Conservation (phyloP, 2,888 invertebrate genomes). For the Harpalus rufipes region DNA sequence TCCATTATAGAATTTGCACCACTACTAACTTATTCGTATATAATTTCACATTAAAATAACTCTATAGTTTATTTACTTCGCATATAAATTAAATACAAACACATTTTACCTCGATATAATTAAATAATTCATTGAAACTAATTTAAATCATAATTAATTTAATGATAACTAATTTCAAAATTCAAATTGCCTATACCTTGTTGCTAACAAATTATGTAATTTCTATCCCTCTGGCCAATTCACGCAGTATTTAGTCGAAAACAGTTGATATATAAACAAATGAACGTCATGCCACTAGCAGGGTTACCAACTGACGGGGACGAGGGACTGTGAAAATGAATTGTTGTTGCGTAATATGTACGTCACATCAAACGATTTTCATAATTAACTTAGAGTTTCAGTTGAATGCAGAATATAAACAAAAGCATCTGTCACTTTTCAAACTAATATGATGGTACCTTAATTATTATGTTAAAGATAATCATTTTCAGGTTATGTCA, state of each 20-base stretch:
- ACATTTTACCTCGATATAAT: neutral
- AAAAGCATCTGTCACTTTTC: conserved; percentile 5
- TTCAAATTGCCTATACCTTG: neutral
- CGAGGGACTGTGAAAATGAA: conserved; percentile 14
- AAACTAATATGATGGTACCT: conserved; percentile 1
- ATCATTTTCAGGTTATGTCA: conserved; percentile 9
- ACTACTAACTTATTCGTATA: no score
- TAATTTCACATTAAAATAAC: neutral
- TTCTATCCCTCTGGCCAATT: conserved; percentile 12
- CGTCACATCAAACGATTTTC: conserved; percentile 14
- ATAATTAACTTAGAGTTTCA: conserved; percentile 1
- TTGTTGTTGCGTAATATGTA: conserved; percentile 7
- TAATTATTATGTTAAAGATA: neutral
- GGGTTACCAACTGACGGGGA: neutral
- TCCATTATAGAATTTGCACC: no score
- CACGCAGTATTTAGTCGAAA: conserved; percentile 19
- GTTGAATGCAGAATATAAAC: neutral
- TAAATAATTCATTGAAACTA: neutral
- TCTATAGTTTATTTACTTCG: neutral
- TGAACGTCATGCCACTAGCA: neutral
- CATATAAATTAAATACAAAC: conserved; percentile 12
- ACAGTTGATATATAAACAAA: conserved; percentile 17
- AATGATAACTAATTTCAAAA: neutral
- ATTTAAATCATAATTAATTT: neutral
- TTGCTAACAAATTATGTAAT: conserved; percentile 11